phyloP scores from a whole-genome alignment of 1,140 invertebrate species.

The Drosophila obscura region DNA sequence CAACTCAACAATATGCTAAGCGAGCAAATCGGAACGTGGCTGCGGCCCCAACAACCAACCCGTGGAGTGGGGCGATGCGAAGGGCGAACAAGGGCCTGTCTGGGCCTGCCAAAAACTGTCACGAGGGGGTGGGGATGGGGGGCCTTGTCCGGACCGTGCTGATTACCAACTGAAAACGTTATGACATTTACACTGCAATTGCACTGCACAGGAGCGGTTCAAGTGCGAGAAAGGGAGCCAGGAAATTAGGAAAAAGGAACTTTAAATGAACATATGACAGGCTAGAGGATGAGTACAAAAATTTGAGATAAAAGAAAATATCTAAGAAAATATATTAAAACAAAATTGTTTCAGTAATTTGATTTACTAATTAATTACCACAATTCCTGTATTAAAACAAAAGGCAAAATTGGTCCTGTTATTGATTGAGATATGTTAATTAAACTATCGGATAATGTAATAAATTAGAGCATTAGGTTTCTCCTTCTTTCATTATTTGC shows the following conservation, averaged over 20 bases:
- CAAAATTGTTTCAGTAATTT: no score
- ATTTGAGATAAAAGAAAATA: neutral
- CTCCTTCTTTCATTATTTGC: no score
- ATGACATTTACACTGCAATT: slow-evolving; percentile 72
- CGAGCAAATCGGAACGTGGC: slow-evolving; percentile 51
- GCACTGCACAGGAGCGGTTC: slow-evolving; percentile 55
- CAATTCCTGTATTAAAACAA: no score
- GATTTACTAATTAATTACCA: no score
- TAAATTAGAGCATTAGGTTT: no score
- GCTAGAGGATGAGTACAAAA: neutral
- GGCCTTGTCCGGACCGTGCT: slow-evolving; percentile 20
- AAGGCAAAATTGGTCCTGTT: no score
- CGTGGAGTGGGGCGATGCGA: neutral
- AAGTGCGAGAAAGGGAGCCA: neutral
- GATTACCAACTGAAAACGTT: slow-evolving; percentile 73
- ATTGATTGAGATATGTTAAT: no score
- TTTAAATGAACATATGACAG: neutral
- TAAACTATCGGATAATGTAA: no score
- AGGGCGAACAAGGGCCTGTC: slow-evolving; percentile 16
- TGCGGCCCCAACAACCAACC: neutral
- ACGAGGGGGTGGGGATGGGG: neutral
- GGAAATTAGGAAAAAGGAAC: no score
- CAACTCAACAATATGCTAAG: slow-evolving; percentile 78
- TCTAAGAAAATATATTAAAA: neutral
- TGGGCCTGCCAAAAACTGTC: slow-evolving; percentile 9